Conservation (phyloP, 2,797 vertebrate species). For the Darevskia nairensis region DNA sequence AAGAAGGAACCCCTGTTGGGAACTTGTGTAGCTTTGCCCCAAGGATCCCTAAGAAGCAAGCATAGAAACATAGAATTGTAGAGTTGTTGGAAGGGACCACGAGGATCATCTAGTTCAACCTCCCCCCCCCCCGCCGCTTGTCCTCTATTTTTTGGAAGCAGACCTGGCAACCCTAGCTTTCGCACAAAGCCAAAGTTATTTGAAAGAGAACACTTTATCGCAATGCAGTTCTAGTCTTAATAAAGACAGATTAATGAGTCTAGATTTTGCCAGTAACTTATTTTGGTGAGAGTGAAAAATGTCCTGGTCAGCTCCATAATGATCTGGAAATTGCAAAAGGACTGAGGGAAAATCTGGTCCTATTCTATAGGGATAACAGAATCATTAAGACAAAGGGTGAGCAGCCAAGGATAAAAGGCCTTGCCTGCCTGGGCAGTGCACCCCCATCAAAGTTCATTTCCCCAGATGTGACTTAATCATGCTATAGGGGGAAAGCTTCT, state of each 20-base stretch:
- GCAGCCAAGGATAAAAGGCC: not conserved
- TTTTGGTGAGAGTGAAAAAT: not conserved
- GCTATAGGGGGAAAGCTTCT: constrained; percentile 52
- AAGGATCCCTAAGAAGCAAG: too few species aligned
- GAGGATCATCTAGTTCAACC: too few species aligned
- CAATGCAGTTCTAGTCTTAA: constrained; percentile 17
- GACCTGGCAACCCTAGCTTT: too few species aligned
- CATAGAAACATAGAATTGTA: too few species aligned
- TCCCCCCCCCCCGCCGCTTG: too few species aligned
- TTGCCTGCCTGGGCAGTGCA: constrained; percentile 14
- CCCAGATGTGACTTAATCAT: constrained; percentile 44
- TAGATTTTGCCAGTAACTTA: constrained; percentile 27
- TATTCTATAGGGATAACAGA: not conserved
- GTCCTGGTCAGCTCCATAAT: constrained; percentile 21
- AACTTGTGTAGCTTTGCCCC: too few species aligned
- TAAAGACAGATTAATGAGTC: constrained; percentile 27
- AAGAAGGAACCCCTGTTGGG: too few species aligned
- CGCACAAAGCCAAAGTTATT: not conserved
- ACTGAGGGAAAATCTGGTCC: not conserved
- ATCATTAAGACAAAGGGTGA: constrained; percentile 8
- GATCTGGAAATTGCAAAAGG: constrained; percentile 25
- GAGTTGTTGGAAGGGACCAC: too few species aligned
- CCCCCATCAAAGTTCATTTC: constrained; percentile 40
- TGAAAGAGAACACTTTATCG: constrained; percentile 1
- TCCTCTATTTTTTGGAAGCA: too few species aligned